Evolutionary conservation across 2,888 invertebrate genomes (phyloP).

Genomic region (Dryadula phaetusa): DNA sequence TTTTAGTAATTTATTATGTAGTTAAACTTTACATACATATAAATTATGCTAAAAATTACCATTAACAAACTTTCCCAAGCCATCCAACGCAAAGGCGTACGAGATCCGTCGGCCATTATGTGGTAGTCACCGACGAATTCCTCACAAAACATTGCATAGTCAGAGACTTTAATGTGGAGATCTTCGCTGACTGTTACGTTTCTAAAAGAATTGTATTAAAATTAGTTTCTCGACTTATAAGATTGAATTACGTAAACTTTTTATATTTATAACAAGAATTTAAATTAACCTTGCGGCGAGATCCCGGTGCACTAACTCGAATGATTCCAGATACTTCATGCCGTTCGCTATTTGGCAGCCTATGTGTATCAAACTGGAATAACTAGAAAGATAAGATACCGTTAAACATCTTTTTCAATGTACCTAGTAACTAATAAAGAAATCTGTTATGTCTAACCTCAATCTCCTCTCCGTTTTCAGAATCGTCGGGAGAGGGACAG

Average conservation of each 20-base stretch:
- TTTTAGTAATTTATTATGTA: conserved; percentile 7
- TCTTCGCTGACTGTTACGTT: conserved; percentile 94
- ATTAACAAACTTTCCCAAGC: conserved; percentile 94
- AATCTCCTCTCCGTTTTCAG: conserved; percentile 79
- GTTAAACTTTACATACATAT: neutral
- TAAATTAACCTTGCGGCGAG: conserved; percentile 89
- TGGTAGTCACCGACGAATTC: conserved; percentile 93
- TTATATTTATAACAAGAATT: neutral
- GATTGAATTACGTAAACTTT: neutral
- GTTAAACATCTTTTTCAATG: neutral
- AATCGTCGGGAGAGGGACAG: conserved; percentile 92
- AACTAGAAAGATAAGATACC: conserved; percentile 81
- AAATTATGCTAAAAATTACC: conserved; percentile 84
- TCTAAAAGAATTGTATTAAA: conserved; percentile 68
- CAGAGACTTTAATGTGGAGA: conserved; percentile 91
- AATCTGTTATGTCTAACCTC: conserved; percentile 58
- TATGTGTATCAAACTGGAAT: conserved; percentile 93
- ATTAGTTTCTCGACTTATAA: neutral
- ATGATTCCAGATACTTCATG: conserved; percentile 96
- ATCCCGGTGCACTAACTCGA: conserved; percentile 95
- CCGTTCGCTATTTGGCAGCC: conserved; percentile 95
- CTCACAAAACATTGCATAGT: conserved; percentile 93
- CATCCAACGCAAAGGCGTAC: conserved; percentile 96
- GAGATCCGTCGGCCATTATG: conserved; percentile 91
- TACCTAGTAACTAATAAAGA: neutral